Base-by-base conservation (phyloP, 2,113 vertebrate genomes). In the Sarotherodon lohbergeri region DNA sequence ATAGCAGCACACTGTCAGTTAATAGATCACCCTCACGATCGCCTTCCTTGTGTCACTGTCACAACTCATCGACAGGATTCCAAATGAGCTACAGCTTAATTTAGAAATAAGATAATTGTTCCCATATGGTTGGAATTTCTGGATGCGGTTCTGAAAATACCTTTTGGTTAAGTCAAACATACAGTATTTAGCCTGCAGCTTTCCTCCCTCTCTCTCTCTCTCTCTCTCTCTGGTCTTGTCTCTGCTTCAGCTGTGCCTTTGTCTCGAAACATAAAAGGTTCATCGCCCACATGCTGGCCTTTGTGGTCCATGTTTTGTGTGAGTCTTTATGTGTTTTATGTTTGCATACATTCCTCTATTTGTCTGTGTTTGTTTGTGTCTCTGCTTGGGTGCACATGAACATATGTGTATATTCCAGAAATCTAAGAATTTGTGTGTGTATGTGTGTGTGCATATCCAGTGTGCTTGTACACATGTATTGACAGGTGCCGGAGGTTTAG, bases 81-180 rank as follows among this genome's bases (percentile, higher is more conserved):
- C 86, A 91, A 94, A 95, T 93, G 92, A 94, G 89, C 92, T 8
- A 83, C 84, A 90, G 92, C 93, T 92, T 95, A 89, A 94, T 95
- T 94, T 95, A 92, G 93, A 91, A 95, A 94, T 92, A 79, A 88
- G 86, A 88, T 94, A 94, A 96, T 95, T 95, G 92, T 85, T 87
- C 90, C 95, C 94, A 96, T 94, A 96, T 96, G 95, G 94, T 86
- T 89, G 90, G 93, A 93, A 94, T 90, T 92, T 95, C 88, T 94
- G 90, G 85, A 91, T 91, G 91, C 78, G 80, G 90, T 76, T 92
- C 90, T 93, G 89, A 94, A 95, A 95, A 94, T 93, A 94, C 91
- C 94, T 95, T 89, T 94, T 63, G 91, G 92, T 95, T 66, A 90
- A 95, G 93, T 94, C 93, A 94, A 94, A 93, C 93, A 95, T 90